phyloP scores from a whole-genome alignment of 2,113 vertebrate species.

The Dromas ardeola region DNA sequence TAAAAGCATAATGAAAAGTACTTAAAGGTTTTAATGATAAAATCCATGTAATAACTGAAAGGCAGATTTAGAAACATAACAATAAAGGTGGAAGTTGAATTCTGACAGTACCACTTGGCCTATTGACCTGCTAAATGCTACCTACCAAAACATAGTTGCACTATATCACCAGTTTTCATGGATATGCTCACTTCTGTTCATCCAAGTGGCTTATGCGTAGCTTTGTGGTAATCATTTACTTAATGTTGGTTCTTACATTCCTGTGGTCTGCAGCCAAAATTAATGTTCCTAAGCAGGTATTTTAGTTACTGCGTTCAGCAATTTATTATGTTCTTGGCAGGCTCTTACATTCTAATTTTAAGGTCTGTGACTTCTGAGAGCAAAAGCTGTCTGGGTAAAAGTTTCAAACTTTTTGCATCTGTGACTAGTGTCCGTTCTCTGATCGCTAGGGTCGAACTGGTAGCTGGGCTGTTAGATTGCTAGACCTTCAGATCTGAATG shows the following conservation, averaged over 20 bases:
- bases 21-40: neutral
- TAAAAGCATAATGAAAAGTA: neutral
- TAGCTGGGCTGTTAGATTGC: neutral
- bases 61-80: neutral
- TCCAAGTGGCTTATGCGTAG: neutral
- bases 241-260: neutral
- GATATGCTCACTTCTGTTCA: neutral
- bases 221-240: neutral
- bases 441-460: neutral
- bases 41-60: neutral
- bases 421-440: fast-evolving
- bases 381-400: neutral
- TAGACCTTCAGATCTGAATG: neutral
- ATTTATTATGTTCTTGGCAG: neutral
- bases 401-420: neutral
- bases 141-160: neutral
- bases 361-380: neutral
- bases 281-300: neutral
- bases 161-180: neutral
- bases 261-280: neutral
- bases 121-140: neutral
- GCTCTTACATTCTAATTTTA: neutral
- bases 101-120: neutral
- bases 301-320: neutral
- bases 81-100: neutral